phyloP scores from a whole-genome alignment of 2,113 vertebrate species.

The Hylia prasina region DNA sequence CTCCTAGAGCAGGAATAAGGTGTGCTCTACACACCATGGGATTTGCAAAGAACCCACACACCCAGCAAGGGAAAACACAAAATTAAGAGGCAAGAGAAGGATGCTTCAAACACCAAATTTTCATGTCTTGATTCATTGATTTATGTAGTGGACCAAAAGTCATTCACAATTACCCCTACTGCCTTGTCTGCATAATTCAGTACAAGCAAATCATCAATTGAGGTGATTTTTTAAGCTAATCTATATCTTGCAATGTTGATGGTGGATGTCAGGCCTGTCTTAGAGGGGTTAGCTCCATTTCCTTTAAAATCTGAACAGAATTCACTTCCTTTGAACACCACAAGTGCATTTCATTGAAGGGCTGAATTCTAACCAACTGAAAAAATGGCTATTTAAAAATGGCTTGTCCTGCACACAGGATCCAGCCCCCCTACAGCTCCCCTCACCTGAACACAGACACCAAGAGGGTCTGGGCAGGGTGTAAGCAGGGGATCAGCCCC shows the following conservation, averaged over 20 bases:
- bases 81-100: background rate
- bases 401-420: background rate
- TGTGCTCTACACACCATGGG: background rate
- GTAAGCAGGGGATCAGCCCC: background rate
- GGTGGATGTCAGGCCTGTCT: background rate
- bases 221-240: background rate
- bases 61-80: background rate
- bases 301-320: background rate
- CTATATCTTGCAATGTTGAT: background rate
- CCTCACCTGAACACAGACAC: background rate
- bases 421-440: background rate
- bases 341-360: background rate
- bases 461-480: background rate
- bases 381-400: background rate
- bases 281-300: background rate
- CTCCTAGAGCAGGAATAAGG: background rate
- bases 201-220: background rate
- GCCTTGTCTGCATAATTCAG: background rate
- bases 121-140: background rate
- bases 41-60: background rate
- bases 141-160: background rate
- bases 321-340: background rate
- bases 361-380: background rate
- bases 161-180: background rate
- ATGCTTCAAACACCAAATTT: background rate